Base-by-base conservation (phyloP, 2,888 invertebrate species). In the Pseudoips prasinana region DNA sequence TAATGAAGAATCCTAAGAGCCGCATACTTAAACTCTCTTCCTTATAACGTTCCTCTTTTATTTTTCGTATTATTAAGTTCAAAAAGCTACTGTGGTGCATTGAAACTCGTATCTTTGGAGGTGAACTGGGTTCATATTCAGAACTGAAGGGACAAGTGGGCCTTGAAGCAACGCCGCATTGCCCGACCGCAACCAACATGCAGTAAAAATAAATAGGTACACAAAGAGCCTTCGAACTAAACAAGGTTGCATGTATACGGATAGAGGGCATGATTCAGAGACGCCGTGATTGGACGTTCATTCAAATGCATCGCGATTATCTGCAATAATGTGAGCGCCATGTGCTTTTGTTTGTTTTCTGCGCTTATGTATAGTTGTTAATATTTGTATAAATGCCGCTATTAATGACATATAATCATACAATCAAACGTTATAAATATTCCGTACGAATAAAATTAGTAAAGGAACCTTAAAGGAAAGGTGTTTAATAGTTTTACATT, bases 111-210 rank as follows among this genome's bases (percentile, higher is more conserved):
- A 64, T 61, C 50, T 73, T 72, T 77, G 60, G 72, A 82, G 81
- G 80, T 61, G 55, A 84, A 79, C 82, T 48, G 67, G 79, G 72
- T 72, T 56, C 56, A 51, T 71, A 64, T 70, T 64, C 62, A 63
- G 63, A 73, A 64, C 63, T 64, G 70, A 78, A 81, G 75, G 77
- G 72, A 73, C 79, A 72, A 64, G 69, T 65, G 68, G 70, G 54
- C 75, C 82, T 81, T 83, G 81, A 76, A 63, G 59, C 49, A 56
- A 67, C 50, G 52, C 44, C 36, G 55, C 59, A 51, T 44, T 43
- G 58, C 39, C 42, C 63, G 61, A 70, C 71, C 67, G 64, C 73
- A 68, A 56, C 54, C 60, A 52, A 62, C 62, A 63, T 68, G 67
- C 64, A 58, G 64, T 70, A 63, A 65, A 67, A 68, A 72, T 66